Base-by-base conservation (phyloP, 2,888 invertebrate genomes). In the Polydrusus cervinus region DNA sequence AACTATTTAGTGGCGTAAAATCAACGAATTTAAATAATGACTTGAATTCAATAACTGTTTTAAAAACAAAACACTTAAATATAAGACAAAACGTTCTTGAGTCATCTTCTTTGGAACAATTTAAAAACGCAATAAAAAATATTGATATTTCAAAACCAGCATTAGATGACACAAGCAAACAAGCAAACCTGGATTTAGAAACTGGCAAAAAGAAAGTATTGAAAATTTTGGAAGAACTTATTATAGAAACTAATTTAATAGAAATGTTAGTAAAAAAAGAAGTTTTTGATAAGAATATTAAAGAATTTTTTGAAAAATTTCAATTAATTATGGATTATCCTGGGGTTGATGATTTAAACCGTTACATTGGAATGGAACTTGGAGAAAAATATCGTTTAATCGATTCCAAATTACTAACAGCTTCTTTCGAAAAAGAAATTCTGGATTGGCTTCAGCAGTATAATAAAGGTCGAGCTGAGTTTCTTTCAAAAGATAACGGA, bases 341-440 rank as follows among this genome's bases (percentile, higher is more conserved):
- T 5, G 60, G 68, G 25, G 77, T 75, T 9, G 66, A 74, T 20
- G 20, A 69, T 10, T 55, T 77, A 20, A 71, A 72, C 18, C 9
- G 10, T 10, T 16, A 49, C 47, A 34, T 77, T 11, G 25, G 45
- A 3, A 40, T 53, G 1, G 65, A 68, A 55, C 18, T 77, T n/a
- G 71, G 74, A 45, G 18, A 68, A 16, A 30, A 64, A 18, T 77
- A 68, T 57, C 7, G 55, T 18, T 57, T 77, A 14, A n/a, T 77
- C 14, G 68, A 77, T 49, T 65, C 74, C 11, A 64, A 71, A 25
- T 65, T 77, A 53, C 49, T 69, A 25, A 72, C 74, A 0, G 25
- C 69, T 69, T 71, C 74, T 3, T 77, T 77, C 47, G 55, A 77
- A 68, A 68, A 67, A 11, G 57, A 75, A 16, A 71, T 77, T 16